phyloP scores from a whole-genome alignment of 2,113 vertebrate species.

The Grus americana region DNA sequence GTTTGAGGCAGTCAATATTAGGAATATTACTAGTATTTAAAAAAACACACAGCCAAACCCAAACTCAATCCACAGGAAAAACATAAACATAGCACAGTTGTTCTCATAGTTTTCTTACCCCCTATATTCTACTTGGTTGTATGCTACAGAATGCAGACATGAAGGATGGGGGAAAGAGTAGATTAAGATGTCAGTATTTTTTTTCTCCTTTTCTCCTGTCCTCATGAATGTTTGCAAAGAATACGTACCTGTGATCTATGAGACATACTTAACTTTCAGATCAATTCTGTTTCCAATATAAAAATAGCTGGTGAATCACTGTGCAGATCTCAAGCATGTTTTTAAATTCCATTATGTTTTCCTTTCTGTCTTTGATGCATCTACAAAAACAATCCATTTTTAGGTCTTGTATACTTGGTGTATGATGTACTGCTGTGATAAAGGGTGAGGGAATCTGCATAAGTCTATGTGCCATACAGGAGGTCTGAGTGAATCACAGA shows the following conservation, averaged over 20 bases:
- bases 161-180: neutral
- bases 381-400: neutral
- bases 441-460: neutral
- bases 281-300: neutral
- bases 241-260: neutral
- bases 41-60: neutral
- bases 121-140: neutral
- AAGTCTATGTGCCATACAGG: neutral
- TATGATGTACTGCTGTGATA: neutral
- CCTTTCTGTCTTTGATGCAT: neutral
- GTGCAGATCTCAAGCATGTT: neutral
- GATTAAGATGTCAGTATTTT: neutral
- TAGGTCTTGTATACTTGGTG: neutral
- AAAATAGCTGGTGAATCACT: constrained; percentile 21
- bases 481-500: neutral
- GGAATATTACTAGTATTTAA: neutral
- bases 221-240: neutral
- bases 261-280: neutral
- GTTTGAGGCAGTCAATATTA: neutral
- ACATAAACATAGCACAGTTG: neutral
- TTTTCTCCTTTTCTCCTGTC: neutral
- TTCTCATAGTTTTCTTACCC: neutral
- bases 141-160: neutral
- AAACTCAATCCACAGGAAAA: neutral
- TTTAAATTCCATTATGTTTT: neutral